phyloP scores from a whole-genome alignment of 1,140 invertebrate genomes.

The Trichonephila clavipes region DNA sequence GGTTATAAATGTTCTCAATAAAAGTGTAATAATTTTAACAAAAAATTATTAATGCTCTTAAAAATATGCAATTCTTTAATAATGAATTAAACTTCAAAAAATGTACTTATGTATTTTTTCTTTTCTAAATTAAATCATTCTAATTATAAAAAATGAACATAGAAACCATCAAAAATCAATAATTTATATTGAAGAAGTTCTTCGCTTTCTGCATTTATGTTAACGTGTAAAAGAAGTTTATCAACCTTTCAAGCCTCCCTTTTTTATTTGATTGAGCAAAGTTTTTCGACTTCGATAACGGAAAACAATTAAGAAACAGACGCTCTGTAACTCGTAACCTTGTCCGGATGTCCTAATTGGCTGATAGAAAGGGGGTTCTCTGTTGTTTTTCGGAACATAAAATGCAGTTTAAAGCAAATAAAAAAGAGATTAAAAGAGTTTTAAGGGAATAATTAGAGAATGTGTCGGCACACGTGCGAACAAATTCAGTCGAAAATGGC shows the following conservation, averaged over 20 bases:
- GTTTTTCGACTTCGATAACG: neutral
- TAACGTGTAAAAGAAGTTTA: neutral
- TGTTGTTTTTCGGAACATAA: neutral
- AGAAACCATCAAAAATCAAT: neutral
- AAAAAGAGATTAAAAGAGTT: conserved; percentile 33
- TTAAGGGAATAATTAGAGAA: conserved; percentile 24
- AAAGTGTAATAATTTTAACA: too few species aligned
- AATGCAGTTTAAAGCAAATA: neutral
- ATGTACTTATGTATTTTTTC: too few species aligned
- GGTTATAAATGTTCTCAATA: too few species aligned
- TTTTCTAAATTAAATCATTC: neutral
- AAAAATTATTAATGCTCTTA: too few species aligned
- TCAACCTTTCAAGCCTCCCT: neutral
- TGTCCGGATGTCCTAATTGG: neutral
- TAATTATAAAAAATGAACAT: too few species aligned
- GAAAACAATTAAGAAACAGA: neutral
- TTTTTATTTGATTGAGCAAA: neutral
- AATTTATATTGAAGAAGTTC: neutral
- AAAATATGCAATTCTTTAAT: too few species aligned
- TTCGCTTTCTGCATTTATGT: too few species aligned
- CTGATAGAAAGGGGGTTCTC: neutral
- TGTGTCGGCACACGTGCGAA: neutral
- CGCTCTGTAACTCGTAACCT: neutral
- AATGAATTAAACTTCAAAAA: too few species aligned
- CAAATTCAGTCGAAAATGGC: neutral